A percentile compares a stretch with the other conserved stretches of the same genome.
Evolutionary conservation across 2,888 invertebrate genomes (phyloP).

Genomic region (Achlya flavicornis): DNA sequence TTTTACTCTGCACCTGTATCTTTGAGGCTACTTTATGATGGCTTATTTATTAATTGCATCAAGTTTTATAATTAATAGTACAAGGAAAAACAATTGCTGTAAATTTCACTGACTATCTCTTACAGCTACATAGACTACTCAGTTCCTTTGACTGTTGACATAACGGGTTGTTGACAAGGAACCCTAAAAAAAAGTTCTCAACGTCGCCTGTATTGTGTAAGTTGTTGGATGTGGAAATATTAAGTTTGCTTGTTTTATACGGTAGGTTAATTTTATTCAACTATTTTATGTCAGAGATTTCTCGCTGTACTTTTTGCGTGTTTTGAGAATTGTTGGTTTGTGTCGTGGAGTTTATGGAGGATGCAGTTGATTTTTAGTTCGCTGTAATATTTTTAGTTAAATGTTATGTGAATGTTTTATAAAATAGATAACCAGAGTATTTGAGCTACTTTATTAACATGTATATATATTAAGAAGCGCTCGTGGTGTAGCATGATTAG

Average conservation of each 20-base stretch:
- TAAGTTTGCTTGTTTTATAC: conserved; percentile 12
- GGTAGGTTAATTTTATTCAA: conserved; percentile 3
- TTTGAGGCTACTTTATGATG: background rate
- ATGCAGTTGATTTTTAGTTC: background rate
- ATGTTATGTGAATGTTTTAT: background rate
- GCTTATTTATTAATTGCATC: background rate
- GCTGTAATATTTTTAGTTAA: background rate
- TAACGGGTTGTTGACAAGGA: background rate
- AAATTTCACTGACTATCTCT: too few species aligned
- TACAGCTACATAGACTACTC: too few species aligned
- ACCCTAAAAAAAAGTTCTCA: background rate
- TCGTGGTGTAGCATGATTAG: too few species aligned
- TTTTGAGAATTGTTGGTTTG: conserved; percentile 1
- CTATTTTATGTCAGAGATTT: conserved; percentile 8
- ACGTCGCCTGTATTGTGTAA: conserved; percentile 10
- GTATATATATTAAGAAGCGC: too few species aligned
- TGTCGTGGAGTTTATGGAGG: background rate
- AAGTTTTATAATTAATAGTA: too few species aligned
- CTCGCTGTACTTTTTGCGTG: conserved; percentile 6
- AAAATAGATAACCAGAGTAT: too few species aligned
- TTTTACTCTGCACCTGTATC: too few species aligned
- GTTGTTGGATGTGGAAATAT: conserved; percentile 15
- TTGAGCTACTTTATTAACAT: too few species aligned
- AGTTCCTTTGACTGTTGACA: too few species aligned
- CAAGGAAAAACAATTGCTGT: too few species aligned